Evolutionary conservation across 2,888 invertebrate genomes (phyloP), one percentile per base, ranked within the genome.

Genomic region (Boloria euphrosyne): DNA sequence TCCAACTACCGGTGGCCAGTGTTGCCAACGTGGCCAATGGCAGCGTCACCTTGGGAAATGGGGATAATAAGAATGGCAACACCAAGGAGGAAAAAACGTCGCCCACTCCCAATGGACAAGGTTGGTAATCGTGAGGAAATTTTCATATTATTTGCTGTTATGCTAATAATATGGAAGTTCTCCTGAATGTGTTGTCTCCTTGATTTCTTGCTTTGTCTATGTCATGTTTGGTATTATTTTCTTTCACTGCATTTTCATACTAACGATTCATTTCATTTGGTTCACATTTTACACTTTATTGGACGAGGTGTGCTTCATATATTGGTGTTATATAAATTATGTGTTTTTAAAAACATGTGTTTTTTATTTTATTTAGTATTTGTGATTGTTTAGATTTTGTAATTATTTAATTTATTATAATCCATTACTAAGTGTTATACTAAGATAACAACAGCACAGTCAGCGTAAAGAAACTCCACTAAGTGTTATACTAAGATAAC

Each of bases 51-150:
- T 55, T 69, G 62, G 31, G 59, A 4, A 64, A 51, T 50, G 92
- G 71, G 67, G 72, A 72, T 27, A 84, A 95, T 50, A 96, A 96
- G 85, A 94, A 87, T 44, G 69, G 70, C 16, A 68, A 55, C 16
- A 58, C 49, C 27, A 70, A 73, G 64, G 73, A 73, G 27, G 62
- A 53, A 31, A 73, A 73, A 65, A 65, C 68, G 49, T 69, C 73
- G 55, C 65, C 67, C 46, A 67, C 57, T 54, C 72, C 73, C 72
- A 83, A 69, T 76, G 75, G 71, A 70, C 89, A 88, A 91, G 91
- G 92, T 91, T 83, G 81, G 92, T 90, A 57, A 22, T 22, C 22
- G 46, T 44, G 46, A 46, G 46, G 18, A 14, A 22, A 18, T 46
- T 46, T 57, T 57, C 22, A 57, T 57, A 22, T 44, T 44, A 13